Conservation (phyloP, 2,113 vertebrate genomes). For the Actenoides lindsayi region DNA sequence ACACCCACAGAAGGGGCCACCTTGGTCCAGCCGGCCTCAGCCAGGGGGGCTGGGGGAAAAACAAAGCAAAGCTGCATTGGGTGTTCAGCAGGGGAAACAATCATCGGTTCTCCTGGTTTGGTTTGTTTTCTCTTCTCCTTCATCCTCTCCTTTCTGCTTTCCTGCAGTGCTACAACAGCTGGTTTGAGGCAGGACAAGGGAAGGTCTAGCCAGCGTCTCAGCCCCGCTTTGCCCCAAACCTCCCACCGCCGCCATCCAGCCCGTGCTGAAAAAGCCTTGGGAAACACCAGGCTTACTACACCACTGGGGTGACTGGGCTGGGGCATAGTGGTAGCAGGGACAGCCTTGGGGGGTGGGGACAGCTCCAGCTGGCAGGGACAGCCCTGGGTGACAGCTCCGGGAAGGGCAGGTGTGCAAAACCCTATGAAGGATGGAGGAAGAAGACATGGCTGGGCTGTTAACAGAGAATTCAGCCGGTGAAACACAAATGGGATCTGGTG, state of each 20-base stretch:
- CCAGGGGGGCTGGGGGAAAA: background rate
- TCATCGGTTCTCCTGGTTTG: background rate
- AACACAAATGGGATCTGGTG: background rate
- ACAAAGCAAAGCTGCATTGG: background rate
- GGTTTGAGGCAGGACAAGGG: background rate
- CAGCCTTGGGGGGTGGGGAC: background rate
- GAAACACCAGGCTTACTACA: background rate
- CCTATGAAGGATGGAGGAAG: background rate
- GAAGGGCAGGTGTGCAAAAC: background rate
- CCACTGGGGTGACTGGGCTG: background rate
- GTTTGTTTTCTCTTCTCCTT: background rate
- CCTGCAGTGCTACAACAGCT: background rate
- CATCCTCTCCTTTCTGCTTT: background rate
- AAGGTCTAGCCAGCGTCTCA: background rate
- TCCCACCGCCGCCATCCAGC: background rate
- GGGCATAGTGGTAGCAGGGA: background rate
- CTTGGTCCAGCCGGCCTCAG: background rate
- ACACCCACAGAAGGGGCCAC: background rate
- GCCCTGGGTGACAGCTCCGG: background rate
- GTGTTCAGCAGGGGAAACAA: background rate
- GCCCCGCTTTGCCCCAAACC: accelerated
- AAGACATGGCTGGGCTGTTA: background rate
- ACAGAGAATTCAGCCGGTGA: background rate
- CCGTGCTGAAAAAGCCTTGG: background rate
- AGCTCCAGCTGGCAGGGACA: background rate